Conservation (phyloP, 2,113 vertebrate genomes). For the Herpailurus yagouaroundi region DNA sequence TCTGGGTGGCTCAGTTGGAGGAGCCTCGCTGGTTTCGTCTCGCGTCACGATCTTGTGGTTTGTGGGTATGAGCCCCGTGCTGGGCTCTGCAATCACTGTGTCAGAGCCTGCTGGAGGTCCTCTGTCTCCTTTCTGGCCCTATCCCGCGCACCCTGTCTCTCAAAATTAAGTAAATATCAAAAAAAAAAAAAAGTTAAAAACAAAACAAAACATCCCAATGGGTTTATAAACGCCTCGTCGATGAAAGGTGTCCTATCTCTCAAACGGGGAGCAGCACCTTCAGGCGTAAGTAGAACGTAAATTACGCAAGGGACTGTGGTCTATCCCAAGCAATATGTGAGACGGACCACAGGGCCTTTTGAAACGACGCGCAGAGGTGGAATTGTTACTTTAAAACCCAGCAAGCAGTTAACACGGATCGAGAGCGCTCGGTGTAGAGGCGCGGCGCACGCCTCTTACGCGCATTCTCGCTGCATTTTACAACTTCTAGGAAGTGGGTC, state of each 20-base stretch:
- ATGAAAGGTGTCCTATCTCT: neutral
- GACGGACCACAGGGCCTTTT: neutral
- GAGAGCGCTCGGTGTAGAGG: neutral
- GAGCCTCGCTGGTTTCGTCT: too few species aligned
- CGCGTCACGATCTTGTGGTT: too few species aligned
- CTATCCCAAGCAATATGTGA: neutral
- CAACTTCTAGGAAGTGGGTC: neutral
- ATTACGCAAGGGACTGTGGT: neutral
- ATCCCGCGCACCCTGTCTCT: too few species aligned
- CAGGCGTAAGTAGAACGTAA: neutral
- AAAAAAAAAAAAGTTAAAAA: too few species aligned
- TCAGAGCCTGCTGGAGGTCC: too few species aligned
- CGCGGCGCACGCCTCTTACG: neutral
- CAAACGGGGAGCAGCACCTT: neutral
- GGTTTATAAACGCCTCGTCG: neutral
- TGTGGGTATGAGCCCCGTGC: too few species aligned
- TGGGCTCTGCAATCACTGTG: too few species aligned
- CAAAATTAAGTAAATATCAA: too few species aligned
- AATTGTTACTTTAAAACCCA: neutral
- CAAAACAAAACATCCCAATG: neutral
- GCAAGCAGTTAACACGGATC: neutral
- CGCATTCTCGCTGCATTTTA: neutral
- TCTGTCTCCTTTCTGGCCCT: too few species aligned
- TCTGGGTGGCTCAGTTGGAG: too few species aligned
- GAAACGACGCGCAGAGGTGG: neutral